Percentiles rank a stretch among this genome's conserved stretches.
Evolutionary conservation across 2,888 invertebrate genomes (phyloP).

Genomic region (Zaprionus bogoriensis): DNA sequence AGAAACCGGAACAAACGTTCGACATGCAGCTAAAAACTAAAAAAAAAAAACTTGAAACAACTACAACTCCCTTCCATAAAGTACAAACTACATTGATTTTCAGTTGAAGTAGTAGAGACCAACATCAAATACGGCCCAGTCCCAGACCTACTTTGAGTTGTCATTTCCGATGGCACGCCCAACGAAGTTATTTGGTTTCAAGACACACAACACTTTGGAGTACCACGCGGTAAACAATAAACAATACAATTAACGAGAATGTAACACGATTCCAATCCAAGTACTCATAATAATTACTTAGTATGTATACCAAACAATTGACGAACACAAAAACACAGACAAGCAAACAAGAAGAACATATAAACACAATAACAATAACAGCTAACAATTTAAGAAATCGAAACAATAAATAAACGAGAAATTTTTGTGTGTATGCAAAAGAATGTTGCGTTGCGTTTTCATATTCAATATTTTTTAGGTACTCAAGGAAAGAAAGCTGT

Average conservation of each 20-base stretch:
- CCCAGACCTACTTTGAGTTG: conserved; percentile 34
- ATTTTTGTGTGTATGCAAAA: conserved; percentile 69
- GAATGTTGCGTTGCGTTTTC: conserved; percentile 21
- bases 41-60: conserved; percentile 1
- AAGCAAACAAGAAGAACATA: conserved; percentile 17
- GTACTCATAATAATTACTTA: conserved; percentile 24
- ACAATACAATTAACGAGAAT: conserved; percentile 14
- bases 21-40: neutral
- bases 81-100: conserved; percentile 32
- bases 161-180: conserved; percentile 42
- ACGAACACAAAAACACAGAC: neutral
- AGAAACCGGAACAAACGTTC: neutral
- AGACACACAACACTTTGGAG: conserved; percentile 33
- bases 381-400: conserved; percentile 45
- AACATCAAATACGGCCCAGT: conserved; percentile 42
- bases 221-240: conserved; percentile 16
- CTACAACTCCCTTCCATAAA: conserved; percentile 29
- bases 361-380: conserved; percentile 23
- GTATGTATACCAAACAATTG: conserved; percentile 11
- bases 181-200: conserved; percentile 76
- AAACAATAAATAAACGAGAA: conserved; percentile 66
- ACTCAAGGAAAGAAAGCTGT: too few species aligned
- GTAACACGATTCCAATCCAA: conserved; percentile 25
- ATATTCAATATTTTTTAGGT: too few species aligned
- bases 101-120: conserved; percentile 30